Percentiles rank a stretch among this genome's conserved stretches.
Conservation (phyloP, 2,888 invertebrate species). For the Drosophila paramelanica region DNA sequence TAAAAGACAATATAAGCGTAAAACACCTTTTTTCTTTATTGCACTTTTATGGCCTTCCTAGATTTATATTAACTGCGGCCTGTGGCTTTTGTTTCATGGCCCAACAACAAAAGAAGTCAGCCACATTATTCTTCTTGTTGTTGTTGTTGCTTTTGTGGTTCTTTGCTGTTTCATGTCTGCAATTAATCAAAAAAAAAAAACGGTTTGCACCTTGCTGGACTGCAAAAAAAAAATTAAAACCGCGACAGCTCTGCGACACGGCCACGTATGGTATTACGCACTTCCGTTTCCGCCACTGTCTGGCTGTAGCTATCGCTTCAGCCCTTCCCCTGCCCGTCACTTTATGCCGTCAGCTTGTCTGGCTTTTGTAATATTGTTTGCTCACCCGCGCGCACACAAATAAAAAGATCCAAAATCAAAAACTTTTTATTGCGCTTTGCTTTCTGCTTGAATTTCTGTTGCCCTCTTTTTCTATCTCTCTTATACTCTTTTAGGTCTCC, state of each 20-base stretch:
- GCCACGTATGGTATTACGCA: constrained; percentile 73
- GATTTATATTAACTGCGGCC: constrained; percentile 56
- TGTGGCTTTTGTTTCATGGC: constrained; percentile 62
- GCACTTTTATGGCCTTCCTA: constrained; percentile 69
- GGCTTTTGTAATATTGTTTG: constrained; percentile 47
- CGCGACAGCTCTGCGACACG: constrained; percentile 15
- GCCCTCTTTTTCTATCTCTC: too few relatives aligned
- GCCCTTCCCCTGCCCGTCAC: neutral
- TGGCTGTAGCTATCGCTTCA: constrained; percentile 19
- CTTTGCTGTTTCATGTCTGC: constrained; percentile 56
- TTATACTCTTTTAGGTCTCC: neutral
- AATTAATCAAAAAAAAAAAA: constrained; percentile 74
- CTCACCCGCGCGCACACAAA: constrained; percentile 47
- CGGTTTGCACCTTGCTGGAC: constrained; percentile 64
- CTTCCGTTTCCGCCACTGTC: constrained; percentile 68
- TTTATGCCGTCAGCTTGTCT: constrained; percentile 3
- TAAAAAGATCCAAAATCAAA: constrained; percentile 63
- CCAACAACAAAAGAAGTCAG: constrained; percentile 48
- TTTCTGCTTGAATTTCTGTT: constrained; percentile 22
- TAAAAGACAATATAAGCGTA: constrained; percentile 18
- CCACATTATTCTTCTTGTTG: constrained; percentile 28
- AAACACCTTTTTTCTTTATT: constrained; percentile 64
- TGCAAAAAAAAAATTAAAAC: constrained; percentile 13
- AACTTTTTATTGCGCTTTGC: constrained; percentile 67
- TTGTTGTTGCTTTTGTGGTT: constrained; percentile 21